Evolutionary conservation across 2,888 invertebrate genomes (phyloP).

Genomic region (Chrysodeixis includens): DNA sequence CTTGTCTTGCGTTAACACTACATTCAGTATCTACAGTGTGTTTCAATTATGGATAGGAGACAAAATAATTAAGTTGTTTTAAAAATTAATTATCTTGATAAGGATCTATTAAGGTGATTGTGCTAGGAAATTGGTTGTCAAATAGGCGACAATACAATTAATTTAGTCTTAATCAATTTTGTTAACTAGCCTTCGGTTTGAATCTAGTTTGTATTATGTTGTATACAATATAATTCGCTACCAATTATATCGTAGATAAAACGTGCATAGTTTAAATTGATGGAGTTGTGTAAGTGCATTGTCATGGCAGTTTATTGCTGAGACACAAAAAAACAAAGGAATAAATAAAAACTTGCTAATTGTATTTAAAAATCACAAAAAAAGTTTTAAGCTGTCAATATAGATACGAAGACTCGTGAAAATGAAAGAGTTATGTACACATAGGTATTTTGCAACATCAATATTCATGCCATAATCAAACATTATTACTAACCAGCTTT

Average conservation of each 20-base stretch:
- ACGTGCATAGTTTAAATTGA: not conserved
- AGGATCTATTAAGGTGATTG: constrained; percentile 39
- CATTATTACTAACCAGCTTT: no score
- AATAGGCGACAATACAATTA: constrained; percentile 41
- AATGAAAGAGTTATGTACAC: no score
- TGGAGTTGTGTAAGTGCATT: not conserved
- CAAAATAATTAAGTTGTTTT: constrained; percentile 50
- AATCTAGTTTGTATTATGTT: no score
- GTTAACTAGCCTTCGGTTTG: constrained; percentile 8
- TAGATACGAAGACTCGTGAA: no score
- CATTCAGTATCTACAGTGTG: constrained; percentile 64
- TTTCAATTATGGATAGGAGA: constrained; percentile 43
- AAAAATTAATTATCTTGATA: constrained; percentile 42
- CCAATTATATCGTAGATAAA: not conserved
- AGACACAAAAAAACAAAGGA: no score
- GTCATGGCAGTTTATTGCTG: not conserved
- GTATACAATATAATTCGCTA: not conserved
- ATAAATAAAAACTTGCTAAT: no score
- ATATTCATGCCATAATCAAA: no score
- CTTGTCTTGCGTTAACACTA: constrained; percentile 67
- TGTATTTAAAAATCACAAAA: no score
- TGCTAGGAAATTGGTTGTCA: constrained; percentile 37
- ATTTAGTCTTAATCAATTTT: constrained; percentile 21
- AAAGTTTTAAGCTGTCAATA: no score
- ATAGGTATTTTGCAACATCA: no score